These are phyloP conservation scores for Mycalesis mineus DNA, from an alignment of 2,888 invertebrate genomes.

Conservation along the genomic window DNA sequence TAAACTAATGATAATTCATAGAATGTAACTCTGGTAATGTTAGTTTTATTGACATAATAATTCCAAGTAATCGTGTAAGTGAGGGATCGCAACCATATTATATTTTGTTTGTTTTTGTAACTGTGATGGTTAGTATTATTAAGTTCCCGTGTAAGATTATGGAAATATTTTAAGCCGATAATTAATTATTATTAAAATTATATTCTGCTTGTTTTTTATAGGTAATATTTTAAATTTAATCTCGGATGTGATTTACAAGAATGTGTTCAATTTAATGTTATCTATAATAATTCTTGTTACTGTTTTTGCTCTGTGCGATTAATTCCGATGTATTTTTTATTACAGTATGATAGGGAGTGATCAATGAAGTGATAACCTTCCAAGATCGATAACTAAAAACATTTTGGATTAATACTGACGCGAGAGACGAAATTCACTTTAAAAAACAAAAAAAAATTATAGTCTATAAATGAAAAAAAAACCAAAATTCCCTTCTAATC, in stretches of 20 bases:
- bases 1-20: constrained; percentile 12
- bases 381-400: too few relatives aligned
- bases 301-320: neutral
- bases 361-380: neutral
- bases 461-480: too few relatives aligned
- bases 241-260: neutral
- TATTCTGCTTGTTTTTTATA: constrained; percentile 12
- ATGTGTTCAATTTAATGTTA: constrained; percentile 1
- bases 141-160: constrained; percentile 17
- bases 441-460: too few relatives aligned
- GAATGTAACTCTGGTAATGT: constrained; percentile 11
- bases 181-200: neutral
- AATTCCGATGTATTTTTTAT: neutral
- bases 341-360: too few relatives aligned
- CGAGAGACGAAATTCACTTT: too few relatives aligned
- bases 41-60: constrained; percentile 44
- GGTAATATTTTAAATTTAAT: neutral
- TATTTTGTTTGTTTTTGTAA: constrained; percentile 46
- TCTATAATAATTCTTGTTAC: constrained; percentile 1
- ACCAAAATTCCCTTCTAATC: too few relatives aligned
- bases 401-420: too few relatives aligned
- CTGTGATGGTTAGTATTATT: constrained; percentile 67
- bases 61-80: constrained; percentile 40
- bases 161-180: constrained; percentile 11
- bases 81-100: constrained; percentile 17